These are phyloP conservation scores for Keiferia lycopersicella DNA, from an alignment of 2,888 invertebrate genomes.

Conservation along the genomic window DNA sequence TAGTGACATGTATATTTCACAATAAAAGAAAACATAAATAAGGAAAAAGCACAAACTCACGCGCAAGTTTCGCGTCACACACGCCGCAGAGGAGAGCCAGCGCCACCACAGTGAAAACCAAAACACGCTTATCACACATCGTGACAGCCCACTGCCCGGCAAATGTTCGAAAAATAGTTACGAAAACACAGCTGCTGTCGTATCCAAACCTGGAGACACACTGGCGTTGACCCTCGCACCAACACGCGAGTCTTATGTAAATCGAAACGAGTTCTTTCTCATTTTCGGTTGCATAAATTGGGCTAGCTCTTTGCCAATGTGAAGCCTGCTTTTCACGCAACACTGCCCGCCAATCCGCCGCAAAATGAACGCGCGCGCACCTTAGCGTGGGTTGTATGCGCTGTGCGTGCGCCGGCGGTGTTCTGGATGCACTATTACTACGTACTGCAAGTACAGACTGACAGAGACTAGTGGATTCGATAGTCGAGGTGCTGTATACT, in stretches of 20 bases:
- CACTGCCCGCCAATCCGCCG: conserved; percentile 63
- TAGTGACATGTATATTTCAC: background rate
- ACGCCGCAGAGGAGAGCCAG: conserved; percentile 50
- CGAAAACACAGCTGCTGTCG: conserved; percentile 42
- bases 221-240: conserved; percentile 58
- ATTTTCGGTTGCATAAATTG: conserved; percentile 74
- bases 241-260: conserved; percentile 60
- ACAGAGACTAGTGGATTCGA: background rate
- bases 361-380: conserved; percentile 47
- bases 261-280: conserved; percentile 71
- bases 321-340: conserved; percentile 72
- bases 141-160: conserved; percentile 38
- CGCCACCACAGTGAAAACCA: conserved; percentile 54
- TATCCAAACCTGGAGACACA: conserved; percentile 50
- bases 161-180: conserved; percentile 33
- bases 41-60: conserved; percentile 54
- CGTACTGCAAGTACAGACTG: background rate
- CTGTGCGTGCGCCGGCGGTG: conserved; percentile 27
- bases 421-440: background rate
- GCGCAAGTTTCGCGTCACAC: conserved; percentile 62
- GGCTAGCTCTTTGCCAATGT: conserved; percentile 68
- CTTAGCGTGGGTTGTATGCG: conserved; percentile 36
- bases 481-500: background rate
- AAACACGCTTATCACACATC: conserved; percentile 67
- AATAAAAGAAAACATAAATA: conserved; percentile 11